Conservation (phyloP, 2,113 vertebrate species). For the Corydoras maculifer region DNA sequence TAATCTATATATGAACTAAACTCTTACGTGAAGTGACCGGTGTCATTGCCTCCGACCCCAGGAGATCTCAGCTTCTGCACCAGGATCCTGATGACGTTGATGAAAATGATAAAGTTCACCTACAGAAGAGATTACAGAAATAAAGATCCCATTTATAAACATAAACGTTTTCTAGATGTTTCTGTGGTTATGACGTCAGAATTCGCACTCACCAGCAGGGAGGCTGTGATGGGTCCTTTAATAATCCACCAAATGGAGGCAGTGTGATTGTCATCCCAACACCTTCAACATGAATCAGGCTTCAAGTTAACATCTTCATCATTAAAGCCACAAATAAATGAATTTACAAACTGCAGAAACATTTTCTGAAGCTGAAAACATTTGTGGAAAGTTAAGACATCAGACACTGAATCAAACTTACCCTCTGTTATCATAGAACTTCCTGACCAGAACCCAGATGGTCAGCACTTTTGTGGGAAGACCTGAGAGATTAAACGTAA, state of each 20-base stretch:
- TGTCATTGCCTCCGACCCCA: constrained; percentile 58
- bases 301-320: too few species aligned
- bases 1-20: background rate
- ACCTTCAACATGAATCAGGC: constrained; percentile 47
- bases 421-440: constrained; percentile 65
- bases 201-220: constrained; percentile 61
- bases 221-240: constrained; percentile 66
- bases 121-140: constrained; percentile 19
- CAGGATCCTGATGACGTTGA: constrained; percentile 70
- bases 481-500: constrained; percentile 43
- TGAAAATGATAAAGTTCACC: constrained; percentile 70
- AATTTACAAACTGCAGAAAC: background rate
- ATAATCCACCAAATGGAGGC: constrained; percentile 70
- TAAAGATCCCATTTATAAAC: background rate
- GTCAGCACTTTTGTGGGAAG: constrained; percentile 57
- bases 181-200: background rate
- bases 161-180: background rate
- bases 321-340: too few species aligned
- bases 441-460: constrained; percentile 65
- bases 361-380: background rate
- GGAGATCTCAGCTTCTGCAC: constrained; percentile 69
- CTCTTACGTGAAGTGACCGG: constrained; percentile 65
- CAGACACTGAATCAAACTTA: constrained; percentile 33
- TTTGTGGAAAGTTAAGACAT: background rate
- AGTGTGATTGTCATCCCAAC: constrained; percentile 69